A percentile compares a stretch with the other conserved stretches of the same genome.
These are phyloP conservation scores for Palythoa heliodiscus DNA, from an alignment of 92 coral and sea anemone species.

Conservation along the genomic window DNA sequence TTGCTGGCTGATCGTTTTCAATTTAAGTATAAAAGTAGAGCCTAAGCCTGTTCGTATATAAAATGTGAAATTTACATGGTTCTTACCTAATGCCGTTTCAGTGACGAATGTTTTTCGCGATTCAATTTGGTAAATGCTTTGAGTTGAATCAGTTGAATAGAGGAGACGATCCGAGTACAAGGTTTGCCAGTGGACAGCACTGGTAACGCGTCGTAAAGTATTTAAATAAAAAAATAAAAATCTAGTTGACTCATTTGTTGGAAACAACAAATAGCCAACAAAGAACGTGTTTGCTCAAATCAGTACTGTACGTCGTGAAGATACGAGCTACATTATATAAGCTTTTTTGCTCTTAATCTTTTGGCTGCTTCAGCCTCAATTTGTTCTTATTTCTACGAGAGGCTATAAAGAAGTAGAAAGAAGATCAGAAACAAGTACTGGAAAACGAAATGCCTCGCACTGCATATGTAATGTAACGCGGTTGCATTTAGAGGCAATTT, in stretches of 20 bases:
- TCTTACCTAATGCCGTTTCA: neutral
- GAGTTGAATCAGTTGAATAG: neutral
- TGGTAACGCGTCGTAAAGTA: constrained; percentile 2
- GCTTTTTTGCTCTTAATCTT: too few species aligned
- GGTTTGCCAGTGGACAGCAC: neutral
- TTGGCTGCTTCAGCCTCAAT: too few species aligned
- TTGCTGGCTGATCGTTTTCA: too few species aligned
- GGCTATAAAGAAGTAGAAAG: too few species aligned
- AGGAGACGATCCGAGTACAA: neutral
- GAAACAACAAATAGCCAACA: constrained; percentile 26
- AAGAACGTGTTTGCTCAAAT: constrained; percentile 11
- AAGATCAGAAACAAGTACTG: too few species aligned
- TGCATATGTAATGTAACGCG: too few species aligned
- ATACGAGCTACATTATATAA: neutral
- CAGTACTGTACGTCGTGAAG: neutral
- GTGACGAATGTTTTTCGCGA: neutral
- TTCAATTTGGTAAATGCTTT: neutral
- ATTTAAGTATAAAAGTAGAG: neutral
- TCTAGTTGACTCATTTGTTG: constrained; percentile 15
- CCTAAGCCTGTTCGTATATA: neutral
- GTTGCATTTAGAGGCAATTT: neutral
- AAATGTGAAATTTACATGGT: neutral
- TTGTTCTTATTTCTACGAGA: too few species aligned
- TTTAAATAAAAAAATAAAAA: constrained; percentile 15
- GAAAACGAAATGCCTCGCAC: too few species aligned